phyloP scores from a whole-genome alignment of 2,113 vertebrate species.

The Pterocles burchelli region DNA sequence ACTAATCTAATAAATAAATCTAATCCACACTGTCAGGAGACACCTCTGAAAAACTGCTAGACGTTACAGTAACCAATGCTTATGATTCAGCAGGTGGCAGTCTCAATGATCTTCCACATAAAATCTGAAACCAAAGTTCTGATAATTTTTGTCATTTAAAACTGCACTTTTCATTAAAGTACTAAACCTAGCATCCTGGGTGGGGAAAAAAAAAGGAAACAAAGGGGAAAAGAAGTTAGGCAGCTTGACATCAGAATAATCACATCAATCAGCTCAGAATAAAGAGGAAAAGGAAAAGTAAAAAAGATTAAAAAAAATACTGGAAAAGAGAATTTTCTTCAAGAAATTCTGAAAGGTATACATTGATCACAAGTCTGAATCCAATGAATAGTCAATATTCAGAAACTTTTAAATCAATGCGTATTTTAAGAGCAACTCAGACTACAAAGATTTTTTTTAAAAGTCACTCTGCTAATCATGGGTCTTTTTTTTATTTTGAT shows the following conservation, averaged over 20 bases:
- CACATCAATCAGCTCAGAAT: neutral
- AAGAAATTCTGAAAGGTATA: neutral
- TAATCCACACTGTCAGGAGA: neutral
- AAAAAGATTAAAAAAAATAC: neutral
- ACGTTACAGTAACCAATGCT: neutral
- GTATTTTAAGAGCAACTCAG: neutral
- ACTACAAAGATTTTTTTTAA: neutral
- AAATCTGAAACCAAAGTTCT: neutral
- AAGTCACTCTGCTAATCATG: neutral
- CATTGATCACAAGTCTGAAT: neutral
- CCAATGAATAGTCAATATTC: neutral
- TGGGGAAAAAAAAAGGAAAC: accelerated
- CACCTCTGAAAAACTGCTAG: neutral
- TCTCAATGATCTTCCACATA: neutral
- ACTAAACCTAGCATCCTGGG: accelerated
- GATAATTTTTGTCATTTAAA: neutral
- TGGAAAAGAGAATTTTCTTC: neutral
- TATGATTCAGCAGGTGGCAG: neutral
- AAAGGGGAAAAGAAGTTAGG: neutral
- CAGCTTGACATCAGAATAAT: neutral
- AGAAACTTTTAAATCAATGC: neutral
- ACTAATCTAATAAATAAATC: too few species aligned
- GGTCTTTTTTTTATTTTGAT: neutral
- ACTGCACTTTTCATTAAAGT: neutral
- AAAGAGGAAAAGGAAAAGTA: neutral